Percentiles rank a stretch among this genome's conserved stretches.
These are phyloP conservation scores for Panorpa germanica DNA, from an alignment of 2,888 invertebrate genomes.

Conservation along the genomic window DNA sequence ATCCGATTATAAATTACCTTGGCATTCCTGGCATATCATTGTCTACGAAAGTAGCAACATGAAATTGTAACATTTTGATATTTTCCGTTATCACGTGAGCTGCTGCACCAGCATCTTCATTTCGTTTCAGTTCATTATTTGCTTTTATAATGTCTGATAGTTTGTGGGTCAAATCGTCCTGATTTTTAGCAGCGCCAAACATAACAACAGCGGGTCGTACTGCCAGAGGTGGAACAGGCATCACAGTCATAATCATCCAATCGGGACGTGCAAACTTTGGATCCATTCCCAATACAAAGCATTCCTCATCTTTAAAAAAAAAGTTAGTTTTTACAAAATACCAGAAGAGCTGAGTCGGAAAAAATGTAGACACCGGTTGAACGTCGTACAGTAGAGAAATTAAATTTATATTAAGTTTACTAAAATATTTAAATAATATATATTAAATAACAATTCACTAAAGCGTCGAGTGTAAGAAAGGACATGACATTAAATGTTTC, in stretches of 20 bases:
- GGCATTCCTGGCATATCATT: constrained; percentile 99
- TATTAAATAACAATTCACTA: too few relatives aligned
- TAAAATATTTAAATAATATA: too few relatives aligned
- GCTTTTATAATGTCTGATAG: constrained; percentile 95
- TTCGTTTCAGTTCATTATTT: constrained; percentile 87
- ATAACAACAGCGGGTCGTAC: constrained; percentile 97
- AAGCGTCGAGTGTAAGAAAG: too few relatives aligned
- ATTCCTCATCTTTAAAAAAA: constrained; percentile 84
- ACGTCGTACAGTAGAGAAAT: too few relatives aligned
- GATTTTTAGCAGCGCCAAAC: constrained; percentile 97
- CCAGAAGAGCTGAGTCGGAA: too few relatives aligned
- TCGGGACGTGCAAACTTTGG: constrained; percentile 94
- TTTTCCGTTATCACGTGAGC: constrained; percentile 95
- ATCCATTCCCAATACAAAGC: constrained; percentile 87
- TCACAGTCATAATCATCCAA: constrained; percentile 97
- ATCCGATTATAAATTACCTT: constrained; percentile 24
- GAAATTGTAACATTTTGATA: constrained; percentile 94
- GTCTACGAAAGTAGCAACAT: constrained; percentile 94
- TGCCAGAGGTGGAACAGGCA: constrained; percentile 91
- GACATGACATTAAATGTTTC: too few relatives aligned
- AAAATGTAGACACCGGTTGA: too few relatives aligned
- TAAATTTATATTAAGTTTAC: too few relatives aligned
- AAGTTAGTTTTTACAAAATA: too few relatives aligned
- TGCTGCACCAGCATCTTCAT: constrained; percentile 93
- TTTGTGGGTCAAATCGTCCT: constrained; percentile 98